Evolutionary conservation across 1,140 invertebrate species (phyloP).

Genomic region (Eriosoma lanigerum): DNA sequence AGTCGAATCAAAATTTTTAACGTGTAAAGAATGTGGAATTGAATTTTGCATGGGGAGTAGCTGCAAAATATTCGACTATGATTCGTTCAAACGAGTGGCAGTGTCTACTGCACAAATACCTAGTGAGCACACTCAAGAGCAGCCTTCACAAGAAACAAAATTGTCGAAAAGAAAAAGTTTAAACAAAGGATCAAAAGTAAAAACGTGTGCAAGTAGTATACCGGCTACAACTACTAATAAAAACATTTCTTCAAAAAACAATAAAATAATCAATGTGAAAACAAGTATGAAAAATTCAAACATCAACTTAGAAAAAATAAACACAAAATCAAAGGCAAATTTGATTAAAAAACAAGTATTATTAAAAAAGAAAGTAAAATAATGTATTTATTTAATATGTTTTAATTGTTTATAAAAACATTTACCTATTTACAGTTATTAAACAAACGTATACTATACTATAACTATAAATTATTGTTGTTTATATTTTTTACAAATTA

Average conservation of each 20-base stretch:
- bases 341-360: not conserved
- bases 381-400: no score
- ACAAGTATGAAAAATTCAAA: not conserved
- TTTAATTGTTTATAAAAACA: no score
- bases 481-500: no score
- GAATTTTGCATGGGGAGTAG: constrained; percentile 76
- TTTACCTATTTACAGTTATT: no score
- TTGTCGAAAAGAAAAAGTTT: not conserved
- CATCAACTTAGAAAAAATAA: not conserved
- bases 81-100: constrained; percentile 56
- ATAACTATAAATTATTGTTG: no score
- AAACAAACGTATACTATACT: no score
- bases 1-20: constrained; percentile 72
- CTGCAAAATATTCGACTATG: constrained; percentile 61
- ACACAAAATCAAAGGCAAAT: not conserved
- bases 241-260: not conserved
- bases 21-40: constrained; percentile 78
- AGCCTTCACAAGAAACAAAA: not conserved
- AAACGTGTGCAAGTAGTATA: not conserved
- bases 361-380: not conserved
- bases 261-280: constrained; percentile 7
- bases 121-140: not conserved
- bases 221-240: not conserved
- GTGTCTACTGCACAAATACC: not conserved
- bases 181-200: not conserved